These are phyloP conservation scores for Psococerastis gibbosa DNA, from an alignment of 2,888 invertebrate species.

Conservation along the genomic window DNA sequence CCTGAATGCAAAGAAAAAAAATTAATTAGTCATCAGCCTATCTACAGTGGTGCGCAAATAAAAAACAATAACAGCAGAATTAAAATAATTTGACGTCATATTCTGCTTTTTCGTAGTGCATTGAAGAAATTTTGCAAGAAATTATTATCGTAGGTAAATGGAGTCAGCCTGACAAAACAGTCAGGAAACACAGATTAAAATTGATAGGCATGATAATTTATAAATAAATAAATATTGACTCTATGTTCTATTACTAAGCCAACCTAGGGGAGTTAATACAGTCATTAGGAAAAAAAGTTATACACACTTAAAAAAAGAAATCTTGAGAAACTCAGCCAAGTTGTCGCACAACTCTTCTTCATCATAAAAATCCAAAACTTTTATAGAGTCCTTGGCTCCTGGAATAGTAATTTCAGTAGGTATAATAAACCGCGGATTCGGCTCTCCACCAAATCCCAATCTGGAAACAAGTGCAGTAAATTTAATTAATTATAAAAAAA, in stretches of 20 bases:
- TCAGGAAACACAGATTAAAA: too few species aligned
- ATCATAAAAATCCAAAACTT: conserved; percentile 42
- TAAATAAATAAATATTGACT: too few species aligned
- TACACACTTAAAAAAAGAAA: conserved; percentile 78
- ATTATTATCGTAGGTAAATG: conserved; percentile 1
- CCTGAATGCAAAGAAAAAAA: conserved; percentile 29
- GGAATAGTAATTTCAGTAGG: conserved; percentile 54
- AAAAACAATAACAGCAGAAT: conserved; percentile 11
- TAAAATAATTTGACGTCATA: neutral
- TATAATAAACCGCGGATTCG: conserved; percentile 71
- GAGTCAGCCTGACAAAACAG: too few species aligned
- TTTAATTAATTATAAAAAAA: too few species aligned
- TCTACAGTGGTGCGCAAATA: neutral
- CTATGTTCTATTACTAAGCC: too few species aligned
- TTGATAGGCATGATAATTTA: too few species aligned
- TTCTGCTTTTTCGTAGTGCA: neutral
- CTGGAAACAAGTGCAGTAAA: conserved; percentile 39
- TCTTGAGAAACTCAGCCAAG: conserved; percentile 72
- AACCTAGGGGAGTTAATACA: too few species aligned
- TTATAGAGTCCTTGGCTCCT: conserved; percentile 36
- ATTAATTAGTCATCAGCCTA: too few species aligned
- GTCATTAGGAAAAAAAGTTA: too few species aligned
- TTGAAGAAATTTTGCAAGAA: neutral
- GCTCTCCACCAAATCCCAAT: conserved; percentile 82
- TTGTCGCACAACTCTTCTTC: conserved; percentile 61